Base-by-base conservation (phyloP, 2,797 vertebrate species). In the Melanotaenia parkinsoni region DNA sequence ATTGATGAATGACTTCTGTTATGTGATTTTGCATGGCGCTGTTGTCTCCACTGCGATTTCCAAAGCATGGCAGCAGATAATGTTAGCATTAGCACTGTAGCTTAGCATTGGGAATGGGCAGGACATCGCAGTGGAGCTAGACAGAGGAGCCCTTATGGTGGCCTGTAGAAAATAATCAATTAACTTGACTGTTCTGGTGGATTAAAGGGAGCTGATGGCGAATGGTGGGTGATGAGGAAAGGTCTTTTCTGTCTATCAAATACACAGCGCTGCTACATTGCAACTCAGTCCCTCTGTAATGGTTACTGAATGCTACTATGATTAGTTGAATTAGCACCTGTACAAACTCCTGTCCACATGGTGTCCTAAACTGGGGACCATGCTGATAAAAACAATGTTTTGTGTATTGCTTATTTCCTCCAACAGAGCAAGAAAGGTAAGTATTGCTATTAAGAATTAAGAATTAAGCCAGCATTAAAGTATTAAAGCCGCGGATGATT, bases 121-220 rank as follows among this genome's bases (percentile, higher is more conserved):
- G 91, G 92, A 90, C 76, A 88, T 94, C 92, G 80, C 93, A 93
- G 93, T 93, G 93, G 93, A 92, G 90, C 75, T 89, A 90, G 92
- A 92, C 92, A 92, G 91, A 94, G 68, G 87, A 92, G 90, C 78
- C 88, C 82, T 92, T 11, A 74, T 40, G 76, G 50, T 87, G 79
- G 74, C 78, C 82, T 67, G 60, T 62, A 14, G 57, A 75, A 81
- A 82, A 76, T 35, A 26, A 75, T 72, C 64, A 58, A 71, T 43
- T 28, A 59, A 56, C 33, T 68, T 45, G 56, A 72, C 57, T 38
- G 3, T 38, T 67, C 20, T 75, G 65, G 72, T 65, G 74, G 60
- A 58, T 58, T 61, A 77, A 76, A 63, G 14, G 22, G 35, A 60
- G 43, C 16, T 67, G 63, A 61, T 47, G 51, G 30, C 1, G n/a